These are phyloP conservation scores for Eristalis intricaria DNA, from an alignment of 2,888 invertebrate species.

Conservation along the genomic window DNA sequence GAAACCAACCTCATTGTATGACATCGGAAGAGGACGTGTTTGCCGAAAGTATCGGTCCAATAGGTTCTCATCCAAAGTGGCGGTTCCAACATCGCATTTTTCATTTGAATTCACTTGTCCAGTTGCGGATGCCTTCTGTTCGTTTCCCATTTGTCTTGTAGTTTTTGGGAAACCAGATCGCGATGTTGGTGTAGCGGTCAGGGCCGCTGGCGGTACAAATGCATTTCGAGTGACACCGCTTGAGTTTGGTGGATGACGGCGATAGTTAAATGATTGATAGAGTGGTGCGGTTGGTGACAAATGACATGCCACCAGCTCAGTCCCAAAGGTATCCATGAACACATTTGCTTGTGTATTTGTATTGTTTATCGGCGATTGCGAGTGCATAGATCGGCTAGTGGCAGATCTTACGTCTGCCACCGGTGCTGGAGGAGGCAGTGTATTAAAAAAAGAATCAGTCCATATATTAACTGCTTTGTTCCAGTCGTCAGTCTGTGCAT, in stretches of 20 bases:
- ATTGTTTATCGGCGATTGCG: conserved; percentile 10
- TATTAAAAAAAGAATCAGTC: conserved; percentile 66
- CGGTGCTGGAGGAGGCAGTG: conserved; percentile 49
- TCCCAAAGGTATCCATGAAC: conserved; percentile 27
- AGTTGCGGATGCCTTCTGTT: conserved; percentile 32
- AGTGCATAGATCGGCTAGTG: conserved; percentile 12
- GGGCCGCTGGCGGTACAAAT: background rate
- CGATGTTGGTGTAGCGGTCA: conserved; percentile 19
- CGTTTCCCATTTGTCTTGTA: conserved; percentile 37
- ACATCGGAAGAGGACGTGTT: conserved; percentile 38
- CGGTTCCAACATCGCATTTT: conserved; percentile 25
- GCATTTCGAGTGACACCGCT: background rate
- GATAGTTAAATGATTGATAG: conserved; percentile 50
- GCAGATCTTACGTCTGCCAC: conserved; percentile 16
- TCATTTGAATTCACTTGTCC: conserved; percentile 21
- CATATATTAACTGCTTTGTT: conserved; percentile 66
- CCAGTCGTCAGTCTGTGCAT: conserved; percentile 59
- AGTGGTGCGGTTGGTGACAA: conserved; percentile 29
- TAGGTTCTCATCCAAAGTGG: conserved; percentile 23
- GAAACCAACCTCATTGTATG: conserved; percentile 66
- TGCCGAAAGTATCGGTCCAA: conserved; percentile 57
- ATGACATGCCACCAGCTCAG: conserved; percentile 28
- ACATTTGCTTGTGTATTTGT: conserved; percentile 19
- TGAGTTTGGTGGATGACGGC: conserved; percentile 37
- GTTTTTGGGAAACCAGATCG: conserved; percentile 31